A percentile compares a stretch with the other conserved stretches of the same genome.
Evolutionary conservation across 2,113 vertebrate species (phyloP).

Genomic region (Piaya cayana): DNA sequence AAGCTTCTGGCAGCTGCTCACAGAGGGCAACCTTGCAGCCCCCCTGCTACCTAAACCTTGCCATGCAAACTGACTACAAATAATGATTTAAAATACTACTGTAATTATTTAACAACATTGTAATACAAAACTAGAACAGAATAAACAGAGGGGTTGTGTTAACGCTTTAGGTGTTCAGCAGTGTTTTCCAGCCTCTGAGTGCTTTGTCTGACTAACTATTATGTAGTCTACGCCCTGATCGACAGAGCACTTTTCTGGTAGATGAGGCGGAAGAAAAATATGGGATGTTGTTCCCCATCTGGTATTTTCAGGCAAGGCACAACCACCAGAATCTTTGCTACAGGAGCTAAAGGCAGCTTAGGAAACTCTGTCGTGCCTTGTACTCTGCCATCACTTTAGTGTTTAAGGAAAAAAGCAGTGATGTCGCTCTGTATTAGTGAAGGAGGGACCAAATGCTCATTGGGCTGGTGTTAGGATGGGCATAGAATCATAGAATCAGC

Average conservation of each 20-base stretch:
- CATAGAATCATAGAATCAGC: no score
- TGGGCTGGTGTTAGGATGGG: neutral
- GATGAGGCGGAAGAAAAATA: no score
- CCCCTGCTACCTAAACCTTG: no score
- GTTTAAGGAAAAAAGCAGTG: neutral
- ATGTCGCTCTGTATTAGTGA: neutral
- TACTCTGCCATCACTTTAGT: neutral
- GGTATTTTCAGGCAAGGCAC: neutral
- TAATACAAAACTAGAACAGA: neutral
- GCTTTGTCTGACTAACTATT: neutral
- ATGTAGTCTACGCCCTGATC: neutral
- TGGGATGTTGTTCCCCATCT: accelerated
- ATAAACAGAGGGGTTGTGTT: neutral
- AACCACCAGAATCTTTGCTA: neutral
- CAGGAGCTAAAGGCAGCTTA: neutral
- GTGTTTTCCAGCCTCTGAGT: neutral
- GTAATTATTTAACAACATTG: neutral
- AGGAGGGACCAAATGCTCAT: neutral
- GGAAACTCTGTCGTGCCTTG: neutral
- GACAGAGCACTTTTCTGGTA: neutral
- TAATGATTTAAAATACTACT: neutral
- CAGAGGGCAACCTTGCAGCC: no score
- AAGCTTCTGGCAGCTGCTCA: no score
- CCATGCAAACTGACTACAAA: no score
- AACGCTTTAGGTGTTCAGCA: neutral